Evolutionary conservation across 2,888 invertebrate species (phyloP), one percentile per base, ranked within the genome.

Genomic region (Lasioglossum malachurum): DNA sequence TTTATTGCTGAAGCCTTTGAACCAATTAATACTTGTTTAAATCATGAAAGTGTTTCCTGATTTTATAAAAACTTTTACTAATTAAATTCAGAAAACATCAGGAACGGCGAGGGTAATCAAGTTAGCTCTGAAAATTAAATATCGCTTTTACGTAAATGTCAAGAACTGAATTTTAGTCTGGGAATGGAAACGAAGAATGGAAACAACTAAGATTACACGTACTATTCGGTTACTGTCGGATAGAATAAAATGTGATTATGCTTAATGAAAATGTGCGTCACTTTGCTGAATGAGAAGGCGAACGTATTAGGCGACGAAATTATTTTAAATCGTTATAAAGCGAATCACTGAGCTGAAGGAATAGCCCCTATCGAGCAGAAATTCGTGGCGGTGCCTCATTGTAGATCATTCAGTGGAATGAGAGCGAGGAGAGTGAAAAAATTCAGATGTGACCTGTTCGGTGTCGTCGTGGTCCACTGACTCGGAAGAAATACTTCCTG

Each of bases 401-500:
- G 44, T 67, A 57, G 31, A 78, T 78, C 46, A 38, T 67, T 64
- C 72, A 44, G n/a, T 41, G 27, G 71, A 78, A 73, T 23, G 16
- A 46, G 64, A 27, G 31, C 49, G 71, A 67, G 90, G 89, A 91
- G 76, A 86, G 81, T 67, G 78, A 86, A 93, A 93, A 94, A 94
- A 94, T 94, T 94, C 93, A 93, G 94, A 94, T 94, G 94, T 93
- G 93, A 94, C 94, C 94, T 94, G 92, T 94, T 94, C 93, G 93
- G 92, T 93, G 94, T 92, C 93, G 93, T 89, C 88, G 90, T 93
- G 90, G 92, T 80, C 87, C 95, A 94, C 88, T 94, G 94, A 92
- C 92, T 92, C 92, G 95, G 95, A 95, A 95, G 93, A 95, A 95
- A 94, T 94, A 95, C 94, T 95, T 95, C 95, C 94, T 94, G 94